Evolutionary conservation across 2,113 vertebrate genomes (phyloP).

Genomic region (Plotosus lineatus): DNA sequence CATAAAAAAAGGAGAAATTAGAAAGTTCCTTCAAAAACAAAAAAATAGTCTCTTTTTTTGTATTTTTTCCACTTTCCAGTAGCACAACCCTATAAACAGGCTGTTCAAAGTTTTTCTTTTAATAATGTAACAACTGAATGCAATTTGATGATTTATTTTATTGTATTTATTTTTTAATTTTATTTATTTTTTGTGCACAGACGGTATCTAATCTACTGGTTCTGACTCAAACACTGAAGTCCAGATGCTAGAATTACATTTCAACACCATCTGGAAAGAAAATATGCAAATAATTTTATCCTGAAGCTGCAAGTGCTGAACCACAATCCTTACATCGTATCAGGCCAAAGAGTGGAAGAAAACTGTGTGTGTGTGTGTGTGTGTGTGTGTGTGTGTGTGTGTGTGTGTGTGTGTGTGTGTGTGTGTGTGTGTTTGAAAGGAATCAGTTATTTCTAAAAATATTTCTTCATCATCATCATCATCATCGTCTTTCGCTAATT

Average conservation of each 20-base stretch:
- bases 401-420: too few relatives aligned
- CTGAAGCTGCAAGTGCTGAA: not conserved
- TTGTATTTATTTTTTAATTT: too few relatives aligned
- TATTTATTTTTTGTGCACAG: constrained; percentile 2
- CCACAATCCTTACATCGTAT: not conserved
- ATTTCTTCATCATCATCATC: too few relatives aligned
- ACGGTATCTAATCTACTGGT: not conserved
- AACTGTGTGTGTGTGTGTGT: too few relatives aligned
- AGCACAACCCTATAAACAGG: not conserved
- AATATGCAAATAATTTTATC: constrained; percentile 8
- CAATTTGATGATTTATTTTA: not conserved
- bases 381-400: too few relatives aligned
- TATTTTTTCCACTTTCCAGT: not conserved
- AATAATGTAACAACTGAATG: not conserved
- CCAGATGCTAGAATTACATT: constrained; percentile 16
- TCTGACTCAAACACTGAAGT: not conserved
- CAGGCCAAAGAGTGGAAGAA: not conserved
- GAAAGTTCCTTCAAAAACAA: not conserved
- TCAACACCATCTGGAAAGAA: constrained; percentile 4
- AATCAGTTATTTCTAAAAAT: too few relatives aligned
- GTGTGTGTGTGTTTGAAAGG: too few relatives aligned
- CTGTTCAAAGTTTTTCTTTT: not conserved
- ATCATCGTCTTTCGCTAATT: too few relatives aligned
- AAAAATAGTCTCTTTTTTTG: not conserved
- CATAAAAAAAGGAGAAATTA: not conserved